Percentiles rank a stretch among this genome's conserved stretches.
Conservation (phyloP, 2,888 invertebrate genomes). For the Ametastegia equiseti region DNA sequence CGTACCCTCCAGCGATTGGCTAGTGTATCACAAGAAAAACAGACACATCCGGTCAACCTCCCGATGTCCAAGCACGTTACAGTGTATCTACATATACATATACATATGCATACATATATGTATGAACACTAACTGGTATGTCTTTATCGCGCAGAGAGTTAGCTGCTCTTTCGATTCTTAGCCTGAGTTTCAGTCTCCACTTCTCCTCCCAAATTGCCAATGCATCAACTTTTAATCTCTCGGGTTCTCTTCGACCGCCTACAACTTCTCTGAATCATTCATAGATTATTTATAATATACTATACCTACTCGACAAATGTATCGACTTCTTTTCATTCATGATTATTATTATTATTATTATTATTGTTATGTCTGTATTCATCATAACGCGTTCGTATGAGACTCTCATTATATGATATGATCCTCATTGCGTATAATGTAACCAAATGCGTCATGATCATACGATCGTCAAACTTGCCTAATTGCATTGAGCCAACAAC, state of each 20-base stretch:
- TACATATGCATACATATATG: too few relatives aligned
- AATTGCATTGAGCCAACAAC: neutral
- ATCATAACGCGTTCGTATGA: neutral
- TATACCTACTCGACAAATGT: neutral
- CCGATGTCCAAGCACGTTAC: constrained; percentile 53
- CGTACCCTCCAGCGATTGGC: constrained; percentile 50
- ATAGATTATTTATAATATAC: neutral
- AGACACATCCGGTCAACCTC: constrained; percentile 68
- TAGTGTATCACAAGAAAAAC: constrained; percentile 69
- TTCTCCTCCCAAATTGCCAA: constrained; percentile 51
- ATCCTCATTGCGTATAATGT: neutral
- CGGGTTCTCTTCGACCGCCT: neutral
- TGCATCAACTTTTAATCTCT: constrained; percentile 63
- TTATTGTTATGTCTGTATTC: too few relatives aligned
- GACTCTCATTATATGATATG: neutral
- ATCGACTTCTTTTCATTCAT: constrained; percentile 16
- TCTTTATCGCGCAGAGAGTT: constrained; percentile 54
- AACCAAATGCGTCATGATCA: constrained; percentile 1
- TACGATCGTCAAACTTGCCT: neutral
- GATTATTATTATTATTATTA: too few relatives aligned
- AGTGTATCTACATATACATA: too few relatives aligned
- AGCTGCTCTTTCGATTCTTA: neutral
- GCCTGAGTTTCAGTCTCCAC: neutral
- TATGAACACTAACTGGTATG: too few relatives aligned
- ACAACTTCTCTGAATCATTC: constrained; percentile 7